Conservation (phyloP, 2,797 vertebrate genomes). For the Epinephelus coioides region DNA sequence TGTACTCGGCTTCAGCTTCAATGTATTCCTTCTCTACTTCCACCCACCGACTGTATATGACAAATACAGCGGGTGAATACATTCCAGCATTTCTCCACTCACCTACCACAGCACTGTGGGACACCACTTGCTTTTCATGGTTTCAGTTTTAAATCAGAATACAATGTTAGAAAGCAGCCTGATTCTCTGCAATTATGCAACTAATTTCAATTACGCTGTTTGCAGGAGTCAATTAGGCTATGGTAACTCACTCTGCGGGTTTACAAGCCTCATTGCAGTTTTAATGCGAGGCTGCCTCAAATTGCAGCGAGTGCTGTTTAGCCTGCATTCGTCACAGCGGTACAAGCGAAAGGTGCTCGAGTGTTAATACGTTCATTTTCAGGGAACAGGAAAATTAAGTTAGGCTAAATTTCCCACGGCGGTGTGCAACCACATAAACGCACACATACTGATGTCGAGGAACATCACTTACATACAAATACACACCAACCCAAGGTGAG, state of each 20-base stretch:
- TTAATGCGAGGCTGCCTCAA: conserved; percentile 36
- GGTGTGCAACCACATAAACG: conserved; percentile 1
- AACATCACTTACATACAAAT: not conserved
- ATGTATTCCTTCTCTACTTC: conserved; percentile 28
- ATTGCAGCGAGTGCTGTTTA: conserved; percentile 38
- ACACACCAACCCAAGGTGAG: conserved; percentile 35
- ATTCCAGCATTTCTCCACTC: conserved; percentile 49
- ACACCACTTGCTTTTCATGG: conserved; percentile 40
- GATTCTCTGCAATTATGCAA: conserved; percentile 32
- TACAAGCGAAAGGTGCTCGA: conserved; percentile 11
- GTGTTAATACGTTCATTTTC: conserved; percentile 50
- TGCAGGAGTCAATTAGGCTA: conserved; percentile 48
- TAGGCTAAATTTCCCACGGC: conserved; percentile 6
- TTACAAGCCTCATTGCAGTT: conserved; percentile 41
- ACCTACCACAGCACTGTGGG: conserved; percentile 51
- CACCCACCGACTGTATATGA: conserved; percentile 53
- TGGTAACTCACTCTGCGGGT: conserved; percentile 38
- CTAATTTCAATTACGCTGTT: conserved; percentile 50
- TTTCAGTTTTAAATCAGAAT: conserved; percentile 46
- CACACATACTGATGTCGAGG: not conserved
- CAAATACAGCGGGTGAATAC: conserved; percentile 65
- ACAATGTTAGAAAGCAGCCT: conserved; percentile 19
- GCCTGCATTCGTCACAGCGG: conserved; percentile 33
- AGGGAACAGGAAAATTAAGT: conserved; percentile 23
- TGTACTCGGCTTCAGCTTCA: conserved; percentile 26